Conservation (phyloP, 2,888 invertebrate genomes). For the Agapostemon virescens region DNA sequence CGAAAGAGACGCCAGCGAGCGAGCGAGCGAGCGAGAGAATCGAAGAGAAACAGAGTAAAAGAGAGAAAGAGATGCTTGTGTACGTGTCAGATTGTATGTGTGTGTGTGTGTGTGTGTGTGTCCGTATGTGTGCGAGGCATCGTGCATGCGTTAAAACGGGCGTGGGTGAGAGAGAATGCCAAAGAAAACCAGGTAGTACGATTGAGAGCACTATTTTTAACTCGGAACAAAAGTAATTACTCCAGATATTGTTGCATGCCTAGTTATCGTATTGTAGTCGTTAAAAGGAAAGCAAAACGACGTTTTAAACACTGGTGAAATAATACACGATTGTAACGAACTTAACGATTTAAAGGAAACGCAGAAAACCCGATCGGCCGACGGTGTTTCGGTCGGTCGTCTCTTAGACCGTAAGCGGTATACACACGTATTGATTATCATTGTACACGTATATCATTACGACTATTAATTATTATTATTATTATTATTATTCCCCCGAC, state of each 20-base stretch:
- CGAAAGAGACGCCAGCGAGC: slow-evolving; percentile 16
- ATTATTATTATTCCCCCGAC: slow-evolving; percentile 42
- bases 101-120: background rate
- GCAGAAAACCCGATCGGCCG: slow-evolving; percentile 21
- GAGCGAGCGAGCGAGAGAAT: slow-evolving; percentile 19
- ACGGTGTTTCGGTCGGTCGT: slow-evolving; percentile 69
- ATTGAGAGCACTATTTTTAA: slow-evolving; percentile 75
- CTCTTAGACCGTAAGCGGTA: slow-evolving; percentile 69
- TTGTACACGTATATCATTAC: slow-evolving; percentile 61
- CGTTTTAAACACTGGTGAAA: slow-evolving; percentile 48
- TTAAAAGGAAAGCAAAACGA: slow-evolving; percentile 7
- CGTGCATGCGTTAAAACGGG: slow-evolving; percentile 15
- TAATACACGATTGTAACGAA: slow-evolving; percentile 52
- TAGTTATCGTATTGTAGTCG: slow-evolving; percentile 74
- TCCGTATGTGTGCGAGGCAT: background rate
- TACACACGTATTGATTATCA: slow-evolving; percentile 63
- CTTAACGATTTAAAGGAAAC: slow-evolving; percentile 25
- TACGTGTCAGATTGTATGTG: background rate
- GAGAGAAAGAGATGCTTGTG: background rate
- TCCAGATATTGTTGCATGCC: slow-evolving; percentile 79
- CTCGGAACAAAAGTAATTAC: slow-evolving; percentile 59
- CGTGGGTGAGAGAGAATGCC: slow-evolving; percentile 27
- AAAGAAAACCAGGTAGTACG: slow-evolving; percentile 46
- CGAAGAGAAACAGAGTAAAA: slow-evolving; percentile 13
- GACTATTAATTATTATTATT: slow-evolving; percentile 51